Evolutionary conservation across 2,888 invertebrate genomes (phyloP).

Genomic region (Leucoma salicis): DNA sequence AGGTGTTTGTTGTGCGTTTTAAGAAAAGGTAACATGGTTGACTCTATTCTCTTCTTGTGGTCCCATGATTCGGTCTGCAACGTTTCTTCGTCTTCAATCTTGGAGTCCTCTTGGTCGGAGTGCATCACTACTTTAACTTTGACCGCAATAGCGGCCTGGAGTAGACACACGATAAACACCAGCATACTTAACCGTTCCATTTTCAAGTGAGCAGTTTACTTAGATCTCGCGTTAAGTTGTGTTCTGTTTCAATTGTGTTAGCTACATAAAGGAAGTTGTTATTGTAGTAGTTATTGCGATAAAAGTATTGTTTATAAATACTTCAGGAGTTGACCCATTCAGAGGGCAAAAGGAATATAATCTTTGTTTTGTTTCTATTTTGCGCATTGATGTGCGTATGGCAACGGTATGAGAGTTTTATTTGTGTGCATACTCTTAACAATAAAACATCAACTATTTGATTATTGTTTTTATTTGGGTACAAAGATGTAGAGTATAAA

Average conservation of each 20-base stretch:
- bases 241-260: constrained; percentile 23
- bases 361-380: constrained; percentile 16
- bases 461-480: constrained; percentile 80
- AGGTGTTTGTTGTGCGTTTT: constrained; percentile 38
- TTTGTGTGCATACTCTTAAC: not conserved
- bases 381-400: constrained; percentile 1
- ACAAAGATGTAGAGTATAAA: constrained; percentile 80
- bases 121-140: constrained; percentile 73
- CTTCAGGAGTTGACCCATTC: constrained; percentile 23
- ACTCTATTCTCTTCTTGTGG: constrained; percentile 39
- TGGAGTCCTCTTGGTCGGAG: constrained; percentile 66
- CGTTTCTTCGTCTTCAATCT: constrained; percentile 54
- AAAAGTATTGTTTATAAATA: constrained; percentile 63
- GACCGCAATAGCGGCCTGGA: constrained; percentile 49
- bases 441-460: constrained; percentile 23
- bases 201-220: constrained; percentile 20
- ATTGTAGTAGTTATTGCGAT: constrained; percentile 37
- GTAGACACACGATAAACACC: constrained; percentile 38
- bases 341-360: constrained; percentile 26
- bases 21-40: constrained; percentile 55
- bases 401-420: not conserved
- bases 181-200: constrained; percentile 45
- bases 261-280: constrained; percentile 41
- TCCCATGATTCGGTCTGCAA: constrained; percentile 47
- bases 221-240: constrained; percentile 12